Percentiles rank a stretch among this genome's conserved stretches.
Conservation (phyloP, 2,113 vertebrate species). For the Amphiprion percula region DNA sequence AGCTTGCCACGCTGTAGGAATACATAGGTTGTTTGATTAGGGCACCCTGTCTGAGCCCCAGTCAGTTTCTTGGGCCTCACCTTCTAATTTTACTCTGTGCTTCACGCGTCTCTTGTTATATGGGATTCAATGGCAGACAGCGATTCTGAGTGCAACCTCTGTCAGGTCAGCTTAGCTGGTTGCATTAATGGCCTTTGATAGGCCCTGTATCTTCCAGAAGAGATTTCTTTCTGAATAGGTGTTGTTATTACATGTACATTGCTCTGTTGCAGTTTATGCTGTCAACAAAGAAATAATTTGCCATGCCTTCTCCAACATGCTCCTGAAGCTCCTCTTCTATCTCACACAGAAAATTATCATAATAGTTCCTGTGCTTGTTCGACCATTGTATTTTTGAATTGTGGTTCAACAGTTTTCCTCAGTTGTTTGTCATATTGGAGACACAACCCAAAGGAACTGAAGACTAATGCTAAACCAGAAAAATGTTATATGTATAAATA, state of each 20-base stretch:
- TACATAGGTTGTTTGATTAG: constrained; percentile 38
- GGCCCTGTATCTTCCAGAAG: constrained; percentile 11
- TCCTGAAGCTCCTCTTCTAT: background rate
- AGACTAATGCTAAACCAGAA: background rate
- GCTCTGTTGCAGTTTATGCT: constrained; percentile 22
- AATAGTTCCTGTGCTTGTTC: constrained; percentile 9
- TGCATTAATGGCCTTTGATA: constrained; percentile 39
- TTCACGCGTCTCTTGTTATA: constrained; percentile 28
- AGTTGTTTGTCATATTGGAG: constrained; percentile 3
- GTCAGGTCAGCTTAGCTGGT: constrained; percentile 9
- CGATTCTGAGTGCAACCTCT: constrained; percentile 18
- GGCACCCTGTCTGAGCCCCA: constrained; percentile 17
- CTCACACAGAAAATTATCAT: constrained; percentile 16
- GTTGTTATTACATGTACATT: constrained; percentile 41
- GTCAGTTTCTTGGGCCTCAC: constrained; percentile 11
- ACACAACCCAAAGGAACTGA: background rate
- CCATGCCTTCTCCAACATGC: background rate
- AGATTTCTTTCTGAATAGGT: constrained; percentile 16
- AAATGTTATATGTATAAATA: background rate
- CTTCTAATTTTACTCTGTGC: constrained; percentile 23
- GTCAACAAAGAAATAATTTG: constrained; percentile 23
- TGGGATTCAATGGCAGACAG: constrained; percentile 14
- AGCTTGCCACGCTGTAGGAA: constrained; percentile 30
- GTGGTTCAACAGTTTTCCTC: background rate
- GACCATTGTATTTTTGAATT: constrained; percentile 10